Conservation (phyloP, 2,797 vertebrate species). For the Liparis tanakae region DNA sequence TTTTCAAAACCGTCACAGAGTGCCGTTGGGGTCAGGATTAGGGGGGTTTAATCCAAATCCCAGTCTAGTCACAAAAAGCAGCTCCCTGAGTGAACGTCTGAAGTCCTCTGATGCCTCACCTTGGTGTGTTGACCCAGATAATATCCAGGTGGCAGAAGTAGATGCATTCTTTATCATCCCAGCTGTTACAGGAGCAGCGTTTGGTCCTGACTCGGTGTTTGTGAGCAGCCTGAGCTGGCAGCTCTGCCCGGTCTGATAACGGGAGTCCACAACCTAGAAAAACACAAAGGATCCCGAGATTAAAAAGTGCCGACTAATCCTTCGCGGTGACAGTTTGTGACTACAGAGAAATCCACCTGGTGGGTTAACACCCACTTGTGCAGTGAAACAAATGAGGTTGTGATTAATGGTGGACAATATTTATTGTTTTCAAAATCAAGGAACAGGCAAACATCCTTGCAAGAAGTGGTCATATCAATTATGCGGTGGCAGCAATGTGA, state of each 20-base stretch:
- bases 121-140: conserved; percentile 96
- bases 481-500: not conserved
- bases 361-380: conserved; percentile 38
- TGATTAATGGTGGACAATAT: conserved; percentile 15
- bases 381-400: conserved; percentile 6
- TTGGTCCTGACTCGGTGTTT: conserved; percentile 81
- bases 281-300: conserved; percentile 42
- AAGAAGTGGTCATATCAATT: not conserved
- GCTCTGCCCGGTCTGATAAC: conserved; percentile 46
- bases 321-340: conserved; percentile 4
- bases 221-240: conserved; percentile 23
- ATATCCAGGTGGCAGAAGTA: conserved; percentile 98
- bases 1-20: not conserved
- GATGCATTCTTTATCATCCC: conserved; percentile 94
- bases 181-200: conserved; percentile 92
- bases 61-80: not conserved
- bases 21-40: not conserved
- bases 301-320: conserved; percentile 31
- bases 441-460: conserved; percentile 38
- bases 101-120: conserved; percentile 78
- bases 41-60: too few relatives aligned
- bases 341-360: conserved; percentile 20
- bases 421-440: not conserved
- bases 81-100: not conserved
- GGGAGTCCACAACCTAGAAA: conserved; percentile 82